Evolutionary conservation across 2,888 invertebrate species (phyloP), one percentile per base, ranked within the genome.

Genomic region (Sphinx pinastri): DNA sequence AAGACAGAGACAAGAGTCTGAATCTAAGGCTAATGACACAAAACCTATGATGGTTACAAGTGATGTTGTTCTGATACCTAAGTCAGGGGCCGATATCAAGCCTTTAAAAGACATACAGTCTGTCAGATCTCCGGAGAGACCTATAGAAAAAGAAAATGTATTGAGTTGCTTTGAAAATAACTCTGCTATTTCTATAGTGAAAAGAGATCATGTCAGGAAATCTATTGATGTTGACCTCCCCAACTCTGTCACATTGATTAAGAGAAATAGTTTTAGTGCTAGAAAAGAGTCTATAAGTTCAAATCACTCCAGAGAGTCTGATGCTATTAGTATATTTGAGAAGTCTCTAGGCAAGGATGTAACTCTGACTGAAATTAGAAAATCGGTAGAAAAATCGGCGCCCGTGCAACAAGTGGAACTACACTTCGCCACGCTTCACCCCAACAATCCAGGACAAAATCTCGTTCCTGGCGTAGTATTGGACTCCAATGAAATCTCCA

Each of bases 91-190:
- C 19, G 94, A 94, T 72, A 89, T 91, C 60, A 94, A 93, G 77
- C 90, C 88, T 11, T 74, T 94, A 13, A 94, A 93, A 82, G 93
- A 94, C 72, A 88, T 93, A 49, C 94, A 94, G 72, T 85, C 93
- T 16, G 88, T 89, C 12, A 87, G 89, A 71, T 90, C 93, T 10
- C 93, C 93, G n/a, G 94, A 93, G 73, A 90, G 82, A 77, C 81
- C 89, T 55, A 81, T 93, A 45, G 91, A 93, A 78, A 94, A 94
- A 74, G 94, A 94, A 75, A 94, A 93, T 79, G 88, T 94, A 25
- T 79, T 94, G 51, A 94, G 93, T 77, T 94, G 94, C 76, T 94
- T 94, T 75, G 94, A 94, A 82, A 94, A 94, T 74, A 94, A 94
- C 79, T 93, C 94, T 1, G 94, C 94, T 49, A 94, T 94, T 76